Evolutionary conservation across 2,888 invertebrate genomes (phyloP).

Genomic region (Paralinhomoeus sp.): DNA sequence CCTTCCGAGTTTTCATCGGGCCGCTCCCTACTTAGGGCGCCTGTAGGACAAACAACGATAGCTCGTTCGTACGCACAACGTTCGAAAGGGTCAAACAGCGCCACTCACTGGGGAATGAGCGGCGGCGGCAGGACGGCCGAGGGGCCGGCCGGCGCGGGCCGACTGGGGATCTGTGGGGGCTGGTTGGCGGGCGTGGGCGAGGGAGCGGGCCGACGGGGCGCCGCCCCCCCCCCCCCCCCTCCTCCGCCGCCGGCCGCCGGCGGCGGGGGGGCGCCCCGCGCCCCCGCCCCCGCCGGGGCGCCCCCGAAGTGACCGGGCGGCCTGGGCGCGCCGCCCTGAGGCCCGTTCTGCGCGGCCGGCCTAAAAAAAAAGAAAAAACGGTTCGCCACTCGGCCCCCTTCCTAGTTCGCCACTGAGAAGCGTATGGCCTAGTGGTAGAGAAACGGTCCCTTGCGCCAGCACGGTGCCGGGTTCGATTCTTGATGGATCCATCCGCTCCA

Average conservation of each 20-base stretch:
- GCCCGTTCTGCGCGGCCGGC: neutral
- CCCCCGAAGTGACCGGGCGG: no score
- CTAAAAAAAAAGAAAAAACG: no score
- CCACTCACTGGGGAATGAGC: constrained; percentile 7
- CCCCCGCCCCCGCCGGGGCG: no score
- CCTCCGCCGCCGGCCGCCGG: constrained; percentile 59
- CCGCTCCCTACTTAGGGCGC: neutral
- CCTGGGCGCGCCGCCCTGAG: neutral
- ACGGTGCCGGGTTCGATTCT: no score
- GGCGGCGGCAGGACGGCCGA: constrained; percentile 7
- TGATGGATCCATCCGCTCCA: no score
- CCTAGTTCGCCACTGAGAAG: no score
- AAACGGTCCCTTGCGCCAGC: no score
- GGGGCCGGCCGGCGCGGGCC: constrained; percentile 37
- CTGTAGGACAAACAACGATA: neutral
- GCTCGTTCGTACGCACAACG: neutral
- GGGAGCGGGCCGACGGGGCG: constrained; percentile 20
- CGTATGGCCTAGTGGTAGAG: no score
- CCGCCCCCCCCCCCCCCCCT: constrained; percentile 35
- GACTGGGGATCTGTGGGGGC: constrained; percentile 4
- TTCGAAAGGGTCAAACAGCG: neutral
- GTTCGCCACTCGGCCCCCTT: no score
- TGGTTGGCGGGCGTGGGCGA: constrained; percentile 1
- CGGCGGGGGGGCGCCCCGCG: constrained; percentile 36
- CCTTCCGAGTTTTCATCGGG: no score